Conservation (phyloP, 1,140 invertebrate species). For the Cydia amplana region DNA sequence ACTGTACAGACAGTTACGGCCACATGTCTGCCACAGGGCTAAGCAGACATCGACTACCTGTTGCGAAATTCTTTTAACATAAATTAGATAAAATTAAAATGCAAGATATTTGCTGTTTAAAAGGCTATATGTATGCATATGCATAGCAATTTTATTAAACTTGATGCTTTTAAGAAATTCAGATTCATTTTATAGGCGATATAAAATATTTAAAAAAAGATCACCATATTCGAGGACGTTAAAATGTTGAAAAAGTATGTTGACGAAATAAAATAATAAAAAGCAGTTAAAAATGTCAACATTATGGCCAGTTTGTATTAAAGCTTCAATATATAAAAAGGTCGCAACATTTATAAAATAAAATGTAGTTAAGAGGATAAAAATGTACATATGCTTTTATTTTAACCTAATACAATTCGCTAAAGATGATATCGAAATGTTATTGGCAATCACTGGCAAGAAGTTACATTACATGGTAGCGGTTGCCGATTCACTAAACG, state of each 20-base stretch:
- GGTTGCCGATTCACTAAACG: background rate
- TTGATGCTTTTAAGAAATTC: background rate
- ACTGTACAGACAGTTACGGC: too few species aligned
- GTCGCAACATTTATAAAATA: background rate
- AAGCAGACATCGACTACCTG: background rate
- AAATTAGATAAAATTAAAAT: background rate
- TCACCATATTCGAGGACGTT: background rate
- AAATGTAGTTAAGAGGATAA: background rate
- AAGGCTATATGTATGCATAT: background rate
- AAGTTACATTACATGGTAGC: too few species aligned
- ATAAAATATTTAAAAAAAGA: background rate
- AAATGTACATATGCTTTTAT: background rate
- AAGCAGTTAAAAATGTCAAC: background rate
- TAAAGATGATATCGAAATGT: background rate
- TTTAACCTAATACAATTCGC: background rate
- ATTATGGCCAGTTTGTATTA: constrained; percentile 9
- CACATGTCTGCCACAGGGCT: too few species aligned
- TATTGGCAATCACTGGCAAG: too few species aligned
- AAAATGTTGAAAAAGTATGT: constrained; percentile 6
- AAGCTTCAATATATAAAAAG: constrained; percentile 10
- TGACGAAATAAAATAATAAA: background rate
- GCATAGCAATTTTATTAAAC: background rate
- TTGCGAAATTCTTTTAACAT: background rate
- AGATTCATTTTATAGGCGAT: background rate
- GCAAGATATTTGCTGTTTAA: background rate